phyloP scores from a whole-genome alignment of 2,797 vertebrate species.

The Moxostoma hubbsi region DNA sequence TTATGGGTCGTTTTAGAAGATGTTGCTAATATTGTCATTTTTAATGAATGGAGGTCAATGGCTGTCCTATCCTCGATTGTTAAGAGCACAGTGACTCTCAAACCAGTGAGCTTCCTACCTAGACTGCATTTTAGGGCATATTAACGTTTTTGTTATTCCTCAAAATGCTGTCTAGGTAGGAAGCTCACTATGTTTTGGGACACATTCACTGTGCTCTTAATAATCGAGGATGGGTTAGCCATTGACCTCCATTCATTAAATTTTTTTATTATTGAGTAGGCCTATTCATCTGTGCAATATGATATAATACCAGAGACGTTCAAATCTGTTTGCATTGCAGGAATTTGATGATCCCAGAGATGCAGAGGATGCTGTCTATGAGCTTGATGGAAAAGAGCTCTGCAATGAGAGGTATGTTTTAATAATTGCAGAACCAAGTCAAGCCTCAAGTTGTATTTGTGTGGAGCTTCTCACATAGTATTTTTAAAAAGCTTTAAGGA shows the following conservation, averaged over 20 bases:
- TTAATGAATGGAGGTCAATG: neutral
- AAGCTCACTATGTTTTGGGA: neutral
- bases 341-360: conserved; percentile 97
- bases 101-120: neutral
- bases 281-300: no score
- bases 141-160: neutral
- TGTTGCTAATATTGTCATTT: no score
- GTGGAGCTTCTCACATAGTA: no score
- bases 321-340: conserved; percentile 63
- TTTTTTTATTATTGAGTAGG: no score
- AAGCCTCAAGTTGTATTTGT: no score
- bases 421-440: accelerated
- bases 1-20: conserved; percentile 1
- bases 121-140: neutral
- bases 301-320: no score
- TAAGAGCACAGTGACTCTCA: neutral
- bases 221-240: no score
- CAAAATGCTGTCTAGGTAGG: neutral
- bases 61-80: neutral
- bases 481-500: no score
- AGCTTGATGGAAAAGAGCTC: conserved; percentile 94
- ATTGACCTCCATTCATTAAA: no score
- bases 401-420: conserved; percentile 88
- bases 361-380: conserved; percentile 95
- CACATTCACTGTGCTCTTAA: neutral